Evolutionary conservation across 2,113 vertebrate species (phyloP).

Genomic region (Cottus gobio): DNA sequence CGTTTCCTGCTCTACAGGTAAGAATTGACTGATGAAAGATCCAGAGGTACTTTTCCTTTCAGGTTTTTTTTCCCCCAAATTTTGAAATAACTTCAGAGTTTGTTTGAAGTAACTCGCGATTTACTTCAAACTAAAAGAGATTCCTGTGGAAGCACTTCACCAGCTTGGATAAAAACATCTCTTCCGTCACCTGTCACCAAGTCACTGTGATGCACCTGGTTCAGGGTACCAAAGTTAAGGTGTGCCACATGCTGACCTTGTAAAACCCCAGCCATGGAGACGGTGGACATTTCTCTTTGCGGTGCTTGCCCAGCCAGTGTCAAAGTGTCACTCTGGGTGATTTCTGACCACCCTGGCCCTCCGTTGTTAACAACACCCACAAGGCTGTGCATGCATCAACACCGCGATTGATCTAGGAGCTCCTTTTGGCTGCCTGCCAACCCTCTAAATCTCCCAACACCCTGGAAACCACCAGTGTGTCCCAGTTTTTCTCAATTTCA

Average conservation of each 20-base stretch:
- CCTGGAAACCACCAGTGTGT: slow-evolving; percentile 76
- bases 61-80: neutral
- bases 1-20: neutral
- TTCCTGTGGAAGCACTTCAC: slow-evolving; percentile 34
- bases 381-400: slow-evolving; percentile 77
- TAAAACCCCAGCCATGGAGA: slow-evolving; percentile 63
- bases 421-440: slow-evolving; percentile 83
- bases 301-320: slow-evolving; percentile 81
- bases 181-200: slow-evolving; percentile 59
- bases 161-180: slow-evolving; percentile 23
- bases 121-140: slow-evolving; percentile 31
- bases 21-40: slow-evolving; percentile 36
- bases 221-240: slow-evolving; percentile 54
- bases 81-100: slow-evolving; percentile 40
- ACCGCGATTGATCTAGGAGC: slow-evolving; percentile 83
- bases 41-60: neutral
- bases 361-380: slow-evolving; percentile 85
- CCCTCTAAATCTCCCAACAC: slow-evolving; percentile 83
- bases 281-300: slow-evolving; percentile 83
- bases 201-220: slow-evolving; percentile 44
- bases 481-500: slow-evolving; percentile 69
- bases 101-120: slow-evolving; percentile 45
- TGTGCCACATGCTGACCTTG: slow-evolving; percentile 62
- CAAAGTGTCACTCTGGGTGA: slow-evolving; percentile 87
- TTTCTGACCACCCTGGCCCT: slow-evolving; percentile 84